A percentile compares a stretch with the other conserved stretches of the same genome.
phyloP scores from a whole-genome alignment of 2,888 invertebrate species.

The Aquatica leii region DNA sequence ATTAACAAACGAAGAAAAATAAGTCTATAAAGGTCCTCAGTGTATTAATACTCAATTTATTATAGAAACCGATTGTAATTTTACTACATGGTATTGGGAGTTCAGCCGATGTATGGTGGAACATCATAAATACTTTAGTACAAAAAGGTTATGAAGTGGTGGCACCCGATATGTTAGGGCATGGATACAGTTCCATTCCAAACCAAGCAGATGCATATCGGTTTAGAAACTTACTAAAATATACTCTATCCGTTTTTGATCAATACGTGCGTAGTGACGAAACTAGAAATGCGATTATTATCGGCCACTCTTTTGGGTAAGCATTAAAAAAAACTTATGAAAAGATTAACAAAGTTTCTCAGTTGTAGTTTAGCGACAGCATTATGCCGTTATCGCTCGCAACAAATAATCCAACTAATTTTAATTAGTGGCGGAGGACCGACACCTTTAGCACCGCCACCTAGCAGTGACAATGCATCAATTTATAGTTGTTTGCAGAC shows the following conservation, averaged over 20 bases:
- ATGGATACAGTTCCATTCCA: slow-evolving; percentile 72
- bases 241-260: slow-evolving; percentile 68
- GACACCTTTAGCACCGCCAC: slow-evolving; percentile 70
- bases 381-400: slow-evolving; percentile 65
- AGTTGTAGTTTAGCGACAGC: slow-evolving; percentile 72
- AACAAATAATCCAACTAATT: slow-evolving; percentile 68
- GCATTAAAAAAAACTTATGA: slow-evolving; percentile 40
- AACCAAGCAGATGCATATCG: slow-evolving; percentile 64
- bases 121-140: slow-evolving; percentile 67
- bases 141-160: slow-evolving; percentile 69
- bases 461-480: slow-evolving; percentile 60
- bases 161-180: slow-evolving; percentile 73
- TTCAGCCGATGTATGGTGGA: slow-evolving; percentile 69
- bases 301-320: slow-evolving; percentile 77
- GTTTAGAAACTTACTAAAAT: slow-evolving; percentile 67
- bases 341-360: no score
- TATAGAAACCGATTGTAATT: slow-evolving; percentile 65
- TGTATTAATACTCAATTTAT: no score
- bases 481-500: slow-evolving; percentile 63
- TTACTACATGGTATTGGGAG: slow-evolving; percentile 75
- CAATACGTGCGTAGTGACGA: slow-evolving; percentile 65
- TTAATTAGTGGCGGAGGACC: slow-evolving; percentile 75
- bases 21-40: no score
- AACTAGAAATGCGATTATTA: slow-evolving; percentile 66
- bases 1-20: no score